These are phyloP conservation scores for Rhodophaea formosa DNA, from an alignment of 2,888 invertebrate genomes.

Conservation along the genomic window DNA sequence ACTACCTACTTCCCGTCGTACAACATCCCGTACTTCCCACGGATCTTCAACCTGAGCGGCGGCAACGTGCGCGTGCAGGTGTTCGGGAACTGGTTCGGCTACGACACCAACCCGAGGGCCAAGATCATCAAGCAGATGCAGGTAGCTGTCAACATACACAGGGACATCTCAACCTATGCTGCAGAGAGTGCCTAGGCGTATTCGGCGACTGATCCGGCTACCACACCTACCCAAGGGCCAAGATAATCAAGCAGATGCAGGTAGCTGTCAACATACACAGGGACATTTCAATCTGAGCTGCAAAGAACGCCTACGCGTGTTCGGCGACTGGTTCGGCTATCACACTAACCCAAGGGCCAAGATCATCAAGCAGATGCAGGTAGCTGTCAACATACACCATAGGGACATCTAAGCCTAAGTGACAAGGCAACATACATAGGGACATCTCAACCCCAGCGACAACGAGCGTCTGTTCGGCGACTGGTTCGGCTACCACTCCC, in stretches of 20 bases:
- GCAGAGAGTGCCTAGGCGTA: no score
- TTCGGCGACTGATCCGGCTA: no score
- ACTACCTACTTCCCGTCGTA: constrained; percentile 85
- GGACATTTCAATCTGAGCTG: constrained; percentile 85
- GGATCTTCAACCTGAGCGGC: constrained; percentile 84
- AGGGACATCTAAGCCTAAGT: no score
- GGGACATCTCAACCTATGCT: no score
- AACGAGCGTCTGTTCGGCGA: constrained; percentile 72
- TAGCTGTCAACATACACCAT: constrained; percentile 46
- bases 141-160: constrained; percentile 48
- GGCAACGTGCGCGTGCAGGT: constrained; percentile 72
- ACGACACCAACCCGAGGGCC: constrained; percentile 83
- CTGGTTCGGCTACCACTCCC: no score
- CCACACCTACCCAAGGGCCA: no score
- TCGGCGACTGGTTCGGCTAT: constrained; percentile 83
- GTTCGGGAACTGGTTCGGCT: constrained; percentile 82
- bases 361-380: constrained; percentile 83
- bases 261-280: no score
- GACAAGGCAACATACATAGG: no score
- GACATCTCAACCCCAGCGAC: constrained; percentile 82
- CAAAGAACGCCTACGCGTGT: constrained; percentile 69
- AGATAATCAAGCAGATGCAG: no score
- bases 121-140: constrained; percentile 83
- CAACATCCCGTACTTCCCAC: constrained; percentile 84
- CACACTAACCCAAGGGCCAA: constrained; percentile 83